A percentile compares a stretch with the other conserved stretches of the same genome.
Conservation (phyloP, 2,888 invertebrate species). For the Euzophera pinguis region DNA sequence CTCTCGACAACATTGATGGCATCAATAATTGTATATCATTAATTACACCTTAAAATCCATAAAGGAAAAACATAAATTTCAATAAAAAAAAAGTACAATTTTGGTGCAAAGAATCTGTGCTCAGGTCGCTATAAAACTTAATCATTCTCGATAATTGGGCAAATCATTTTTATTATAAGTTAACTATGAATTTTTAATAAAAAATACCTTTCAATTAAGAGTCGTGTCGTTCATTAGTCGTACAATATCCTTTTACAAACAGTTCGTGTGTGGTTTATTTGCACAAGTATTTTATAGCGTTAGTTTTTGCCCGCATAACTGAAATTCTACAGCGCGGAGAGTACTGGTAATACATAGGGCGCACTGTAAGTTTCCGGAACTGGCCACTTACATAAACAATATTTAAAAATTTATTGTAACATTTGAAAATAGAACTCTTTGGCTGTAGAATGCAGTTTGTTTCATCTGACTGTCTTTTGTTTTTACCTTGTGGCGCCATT, state of each 20-base stretch:
- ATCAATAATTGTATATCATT: neutral
- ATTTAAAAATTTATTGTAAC: too few relatives aligned
- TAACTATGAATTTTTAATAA: neutral
- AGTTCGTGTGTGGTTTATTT: slow-evolving; percentile 31
- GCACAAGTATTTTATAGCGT: slow-evolving; percentile 32
- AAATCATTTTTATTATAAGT: neutral
- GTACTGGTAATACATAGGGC: slow-evolving; percentile 17
- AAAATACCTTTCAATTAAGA: slow-evolving; percentile 17
- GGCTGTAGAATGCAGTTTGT: too few relatives aligned
- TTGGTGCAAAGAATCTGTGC: neutral
- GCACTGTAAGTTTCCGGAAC: too few relatives aligned
- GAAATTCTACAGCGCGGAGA: slow-evolving; percentile 22
- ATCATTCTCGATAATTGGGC: neutral
- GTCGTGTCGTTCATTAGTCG: slow-evolving; percentile 13
- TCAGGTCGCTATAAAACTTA: slow-evolving; percentile 1
- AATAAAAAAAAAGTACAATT: neutral
- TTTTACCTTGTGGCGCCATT: too few relatives aligned
- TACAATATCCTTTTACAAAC: slow-evolving; percentile 12
- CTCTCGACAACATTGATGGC: too few relatives aligned
- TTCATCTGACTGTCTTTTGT: too few relatives aligned
- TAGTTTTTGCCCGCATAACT: slow-evolving; percentile 27
- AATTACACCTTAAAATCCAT: neutral
- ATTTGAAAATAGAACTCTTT: too few relatives aligned
- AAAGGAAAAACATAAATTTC: neutral
- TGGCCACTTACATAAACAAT: too few relatives aligned